Evolutionary conservation across 2,797 vertebrate genomes (phyloP), one percentile per base, ranked within the genome.

Genomic region (Pseudomugil tenellus): DNA sequence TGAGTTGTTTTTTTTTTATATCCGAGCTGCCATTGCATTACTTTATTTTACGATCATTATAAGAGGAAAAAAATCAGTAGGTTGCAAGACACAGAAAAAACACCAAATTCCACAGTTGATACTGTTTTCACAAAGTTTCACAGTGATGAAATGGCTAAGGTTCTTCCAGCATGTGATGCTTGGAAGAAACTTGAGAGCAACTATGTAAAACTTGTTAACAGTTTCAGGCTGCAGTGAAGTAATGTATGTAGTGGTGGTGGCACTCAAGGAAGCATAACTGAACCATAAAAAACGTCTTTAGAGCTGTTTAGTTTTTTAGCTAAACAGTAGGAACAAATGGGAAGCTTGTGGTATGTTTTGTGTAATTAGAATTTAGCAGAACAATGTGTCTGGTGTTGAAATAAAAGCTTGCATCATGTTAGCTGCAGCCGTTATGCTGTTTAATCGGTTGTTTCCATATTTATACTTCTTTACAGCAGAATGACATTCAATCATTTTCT

Each of bases 401-500:
- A 77, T 43, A 25, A 6, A 3, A 59, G 60, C 37, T 23, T 61
- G n/a, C 43, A 64, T 75, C 74, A 37, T 67, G 21, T 53, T 51
- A 58, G 53, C 35, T 76, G 56, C 55, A 69, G 61, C 74, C 35
- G 21, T 41, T 76, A 68, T 25, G 54, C 70, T 53, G 80, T 64
- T 69, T 0, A 19, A 78, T 57, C 62, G 79, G 35, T 58, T 81
- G 55, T 39, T 75, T 72, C 57, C 71, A 17, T 72, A 72, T 71
- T 79, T 79, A 61, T 65, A 67, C 58, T 80, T 82, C 65, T 58
- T 59, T 54, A 66, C 67, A 74, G 69, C 73, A 70, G 32, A 78
- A 70, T 72, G 53, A 54, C 71, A 61, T 83, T 83, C 72, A 72
- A 78, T 66, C 63, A 84, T 80, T 86, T 88, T 79, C n/a, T n/a